These are phyloP conservation scores for Drosophila borealis DNA, from an alignment of 2,888 invertebrate genomes.

Conservation along the genomic window DNA sequence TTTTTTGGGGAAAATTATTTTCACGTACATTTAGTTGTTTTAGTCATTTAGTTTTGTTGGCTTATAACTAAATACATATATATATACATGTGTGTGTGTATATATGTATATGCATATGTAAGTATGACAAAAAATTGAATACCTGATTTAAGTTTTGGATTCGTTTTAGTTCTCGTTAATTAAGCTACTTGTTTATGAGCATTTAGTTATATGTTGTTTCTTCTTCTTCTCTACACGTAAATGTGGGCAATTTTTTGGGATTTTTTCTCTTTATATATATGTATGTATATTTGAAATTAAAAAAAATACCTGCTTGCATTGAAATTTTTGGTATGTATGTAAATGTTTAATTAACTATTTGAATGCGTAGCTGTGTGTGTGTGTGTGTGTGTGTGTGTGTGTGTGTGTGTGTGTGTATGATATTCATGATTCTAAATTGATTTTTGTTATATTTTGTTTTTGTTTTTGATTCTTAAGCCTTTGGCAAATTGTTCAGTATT, in stretches of 20 bases:
- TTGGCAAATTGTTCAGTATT: slow-evolving; percentile 79
- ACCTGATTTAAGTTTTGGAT: slow-evolving; percentile 79
- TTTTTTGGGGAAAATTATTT: slow-evolving; percentile 33
- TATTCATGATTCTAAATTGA: slow-evolving; percentile 44
- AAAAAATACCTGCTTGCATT: slow-evolving; percentile 67
- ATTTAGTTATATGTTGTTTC: slow-evolving; percentile 34
- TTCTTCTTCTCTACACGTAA: slow-evolving; percentile 8
- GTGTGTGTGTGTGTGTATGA: slow-evolving; percentile 37
- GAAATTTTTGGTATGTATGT: slow-evolving; percentile 74
- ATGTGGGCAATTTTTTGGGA: slow-evolving; percentile 54
- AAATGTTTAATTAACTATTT: slow-evolving; percentile 66
- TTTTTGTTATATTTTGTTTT: slow-evolving; percentile 33
- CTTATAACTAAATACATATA: slow-evolving; percentile 55
- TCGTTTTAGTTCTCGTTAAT: slow-evolving; percentile 65
- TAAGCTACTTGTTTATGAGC: slow-evolving; percentile 72
- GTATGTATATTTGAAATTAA: slow-evolving; percentile 17
- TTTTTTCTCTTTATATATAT: slow-evolving; percentile 33
- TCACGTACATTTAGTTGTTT: slow-evolving; percentile 27
- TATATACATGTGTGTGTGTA: slow-evolving; percentile 15
- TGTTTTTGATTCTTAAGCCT: slow-evolving; percentile 75
- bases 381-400: slow-evolving; percentile 13
- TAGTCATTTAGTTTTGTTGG: slow-evolving; percentile 18
- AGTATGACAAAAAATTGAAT: slow-evolving; percentile 75
- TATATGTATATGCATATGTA: slow-evolving; percentile 26
- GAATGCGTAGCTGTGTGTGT: slow-evolving; percentile 5